Conservation (phyloP, 2,888 invertebrate species). For the Malthinus seriepunctatus region DNA sequence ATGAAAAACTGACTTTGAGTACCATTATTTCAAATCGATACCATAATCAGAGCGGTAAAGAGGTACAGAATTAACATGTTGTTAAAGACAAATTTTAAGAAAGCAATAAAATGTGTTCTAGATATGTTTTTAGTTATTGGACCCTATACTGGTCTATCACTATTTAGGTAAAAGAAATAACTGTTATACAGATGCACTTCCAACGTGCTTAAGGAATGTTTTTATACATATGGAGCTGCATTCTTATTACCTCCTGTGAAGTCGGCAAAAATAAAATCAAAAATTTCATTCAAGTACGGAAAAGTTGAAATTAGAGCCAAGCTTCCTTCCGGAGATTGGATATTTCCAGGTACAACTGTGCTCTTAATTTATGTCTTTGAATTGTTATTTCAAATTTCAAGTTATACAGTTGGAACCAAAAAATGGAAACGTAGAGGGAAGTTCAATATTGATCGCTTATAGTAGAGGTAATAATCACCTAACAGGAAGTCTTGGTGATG, state of each 20-base stretch:
- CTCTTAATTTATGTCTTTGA: too few species aligned
- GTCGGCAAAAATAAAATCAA: slow-evolving; percentile 56
- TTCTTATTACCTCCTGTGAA: slow-evolving; percentile 56
- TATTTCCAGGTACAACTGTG: slow-evolving; percentile 55
- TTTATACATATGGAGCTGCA: slow-evolving; percentile 41
- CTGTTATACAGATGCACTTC: slow-evolving; percentile 50
- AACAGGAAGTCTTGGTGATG: slow-evolving; percentile 45
- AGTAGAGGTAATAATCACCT: slow-evolving; percentile 50
- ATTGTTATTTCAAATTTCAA: slow-evolving; percentile 27
- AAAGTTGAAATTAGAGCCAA: slow-evolving; percentile 58
- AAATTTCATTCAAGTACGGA: slow-evolving; percentile 56
- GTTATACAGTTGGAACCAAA: slow-evolving; percentile 53
- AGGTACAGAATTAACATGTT: too few species aligned
- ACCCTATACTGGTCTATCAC: too few species aligned
- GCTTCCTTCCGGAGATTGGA: slow-evolving; percentile 61
- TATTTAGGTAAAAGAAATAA: too few species aligned
- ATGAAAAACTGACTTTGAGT: too few species aligned
- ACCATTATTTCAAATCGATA: too few species aligned
- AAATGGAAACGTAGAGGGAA: slow-evolving; percentile 39
- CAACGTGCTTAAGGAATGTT: slow-evolving; percentile 41
- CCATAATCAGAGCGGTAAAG: too few species aligned
- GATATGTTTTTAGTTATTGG: too few species aligned
- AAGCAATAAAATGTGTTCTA: too few species aligned
- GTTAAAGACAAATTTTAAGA: too few species aligned
- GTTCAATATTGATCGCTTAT: slow-evolving; percentile 47